Percentiles rank a stretch among this genome's conserved stretches.
These are phyloP conservation scores for Crotalus horridus DNA, from an alignment of 2,113 vertebrate species.

Conservation along the genomic window DNA sequence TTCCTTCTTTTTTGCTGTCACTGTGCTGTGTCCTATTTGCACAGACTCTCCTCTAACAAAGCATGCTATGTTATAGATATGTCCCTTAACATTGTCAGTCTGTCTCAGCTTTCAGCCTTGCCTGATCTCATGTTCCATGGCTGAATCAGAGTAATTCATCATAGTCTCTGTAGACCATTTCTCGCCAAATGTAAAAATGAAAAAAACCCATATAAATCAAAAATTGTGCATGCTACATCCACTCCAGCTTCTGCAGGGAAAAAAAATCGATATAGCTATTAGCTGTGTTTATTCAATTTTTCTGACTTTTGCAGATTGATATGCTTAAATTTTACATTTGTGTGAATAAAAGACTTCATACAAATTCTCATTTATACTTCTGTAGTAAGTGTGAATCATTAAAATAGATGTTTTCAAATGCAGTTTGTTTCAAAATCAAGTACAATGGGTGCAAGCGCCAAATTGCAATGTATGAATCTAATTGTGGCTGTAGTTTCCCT, in stretches of 20 bases:
- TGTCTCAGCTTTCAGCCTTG: not conserved
- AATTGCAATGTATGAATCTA: not conserved
- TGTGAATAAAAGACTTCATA: not conserved
- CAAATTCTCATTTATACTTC: conserved; percentile 29
- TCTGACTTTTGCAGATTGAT: conserved; percentile 28
- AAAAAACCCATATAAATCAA: not conserved
- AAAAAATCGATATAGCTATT: not conserved
- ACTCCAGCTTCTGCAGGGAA: not conserved
- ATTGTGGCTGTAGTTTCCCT: not conserved
- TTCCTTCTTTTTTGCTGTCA: not conserved
- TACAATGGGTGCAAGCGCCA: not conserved
- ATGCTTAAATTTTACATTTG: not conserved
- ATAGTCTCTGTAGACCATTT: not conserved
- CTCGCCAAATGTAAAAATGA: not conserved
- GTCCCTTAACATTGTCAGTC: not conserved
- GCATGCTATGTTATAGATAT: not conserved
- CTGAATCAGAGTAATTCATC: not conserved
- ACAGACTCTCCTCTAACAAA: not conserved
- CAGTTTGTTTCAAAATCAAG: conserved; percentile 1
- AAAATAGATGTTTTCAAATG: conserved; percentile 35
- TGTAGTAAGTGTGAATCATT: conserved; percentile 27
- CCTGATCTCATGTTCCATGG: not conserved
- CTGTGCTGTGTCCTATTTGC: not conserved
- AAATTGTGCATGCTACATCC: not conserved
- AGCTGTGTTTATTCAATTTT: conserved; percentile 20